Base-by-base conservation (phyloP, 1,140 invertebrate species). In the Zaprionus camerounensis region DNA sequence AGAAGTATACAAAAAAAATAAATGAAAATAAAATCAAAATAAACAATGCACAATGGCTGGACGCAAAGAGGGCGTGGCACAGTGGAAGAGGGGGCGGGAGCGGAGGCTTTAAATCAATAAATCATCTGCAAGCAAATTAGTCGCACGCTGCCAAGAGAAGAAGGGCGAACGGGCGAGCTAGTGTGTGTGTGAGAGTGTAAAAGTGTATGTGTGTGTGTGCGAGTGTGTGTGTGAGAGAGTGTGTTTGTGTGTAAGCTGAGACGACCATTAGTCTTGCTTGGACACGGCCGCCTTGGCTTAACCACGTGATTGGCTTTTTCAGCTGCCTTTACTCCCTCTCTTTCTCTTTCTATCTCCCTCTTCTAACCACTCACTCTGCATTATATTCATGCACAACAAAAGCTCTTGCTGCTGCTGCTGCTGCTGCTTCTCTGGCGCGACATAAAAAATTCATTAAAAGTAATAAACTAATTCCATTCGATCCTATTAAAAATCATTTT, bases 401-500 rank as follows among this genome's bases (percentile, higher is more conserved):
- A 53, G 80, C 65, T 36, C 28, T 44, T 28, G 44, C 44, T 41
- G 49, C 49, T 31, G 26, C 26, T 31, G 26, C 26, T 26, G 4
- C 31, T 38, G 9, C 20, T 59, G 22, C n/a, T 24, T 13, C 38
- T 58, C 62, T 75, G 71, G 57, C 66, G 61, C 76, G 77, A 92
- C 91, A 92, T 92, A 92, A 92, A 92, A 92, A 92, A 92, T 92
- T 92, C 91, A 92, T 92, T 92, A 92, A 92, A 92, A 92, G 91
- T 92, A 92, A 92, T 92, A 92, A 92, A 91, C 91, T 92, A 92
- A 92, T 92, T 92, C 91, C 91, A 92, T 92, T 91, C 91, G 91
- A 92, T 92, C 91, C 91, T 92, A 92, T 92, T 92, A 92, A 92
- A 92, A 92, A 92, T 92, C 91, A 92, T 92, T 92, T 92, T 92